A percentile compares a stretch with the other conserved stretches of the same genome.
Conservation (phyloP, 1,140 invertebrate genomes). For the Tetramorium simillimum region DNA sequence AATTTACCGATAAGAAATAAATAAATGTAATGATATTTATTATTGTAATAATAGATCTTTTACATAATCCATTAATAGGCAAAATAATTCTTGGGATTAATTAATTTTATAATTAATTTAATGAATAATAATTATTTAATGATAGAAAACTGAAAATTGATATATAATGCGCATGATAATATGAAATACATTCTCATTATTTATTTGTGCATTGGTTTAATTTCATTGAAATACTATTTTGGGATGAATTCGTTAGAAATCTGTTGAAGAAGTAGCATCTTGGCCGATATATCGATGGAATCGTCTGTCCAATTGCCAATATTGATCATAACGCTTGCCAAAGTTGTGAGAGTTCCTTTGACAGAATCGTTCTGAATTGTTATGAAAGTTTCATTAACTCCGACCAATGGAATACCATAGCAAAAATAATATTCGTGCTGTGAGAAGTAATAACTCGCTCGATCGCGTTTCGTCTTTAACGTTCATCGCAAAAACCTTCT, state of each 20-base stretch:
- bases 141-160: background rate
- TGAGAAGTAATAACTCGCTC: constrained; percentile 34
- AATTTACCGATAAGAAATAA: background rate
- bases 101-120: constrained; percentile 7
- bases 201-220: constrained; percentile 1
- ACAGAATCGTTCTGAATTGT: constrained; percentile 24
- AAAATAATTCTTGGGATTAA: background rate
- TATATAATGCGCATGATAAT: background rate
- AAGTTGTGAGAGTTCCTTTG: constrained; percentile 25
- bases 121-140: constrained; percentile 2
- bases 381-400: constrained; percentile 44
- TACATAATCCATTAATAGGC: background rate
- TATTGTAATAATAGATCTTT: background rate
- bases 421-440: constrained; percentile 49
- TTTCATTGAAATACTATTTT: constrained; percentile 27
- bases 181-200: background rate
- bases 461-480: constrained; percentile 8
- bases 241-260: background rate
- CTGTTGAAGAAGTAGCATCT: constrained; percentile 26
- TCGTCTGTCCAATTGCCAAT: constrained; percentile 18
- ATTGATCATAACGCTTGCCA: constrained; percentile 16
- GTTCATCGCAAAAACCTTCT: background rate
- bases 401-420: background rate
- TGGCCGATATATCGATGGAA: background rate
- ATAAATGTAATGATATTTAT: background rate